Evolutionary conservation across 2,113 vertebrate genomes (phyloP), one percentile per base, ranked within the genome.

Genomic region (Gadus chalcogrammus): DNA sequence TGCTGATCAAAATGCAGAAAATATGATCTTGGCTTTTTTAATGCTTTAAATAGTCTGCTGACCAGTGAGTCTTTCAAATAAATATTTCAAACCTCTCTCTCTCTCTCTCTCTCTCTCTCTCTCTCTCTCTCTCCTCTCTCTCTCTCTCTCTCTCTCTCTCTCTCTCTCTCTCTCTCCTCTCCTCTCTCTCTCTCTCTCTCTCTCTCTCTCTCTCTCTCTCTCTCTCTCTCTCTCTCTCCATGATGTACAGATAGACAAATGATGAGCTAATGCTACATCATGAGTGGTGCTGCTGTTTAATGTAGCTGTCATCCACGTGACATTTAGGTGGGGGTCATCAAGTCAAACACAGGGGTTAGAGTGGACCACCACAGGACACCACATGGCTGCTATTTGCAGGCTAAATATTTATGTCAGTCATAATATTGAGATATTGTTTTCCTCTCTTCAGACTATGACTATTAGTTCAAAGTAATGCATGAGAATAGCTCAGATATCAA

Each of bases 231-330:
- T 63, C 20, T 27, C 61, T 17, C 18, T 64, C 71, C 62, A 20
- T 20, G 20, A 20, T 20, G 20, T 20, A 20, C 20, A 61, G 69
- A 74, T 60, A 61, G 20, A 20, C 20, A n/a, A 35, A 72, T 55
- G 20, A 69, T 81, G 84, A 85, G 77, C 75, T 84, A 73, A 68
- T 66, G 59, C 53, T 48, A 68, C 72, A 81, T 75, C 28, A 75
- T 81, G 84, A 68, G 72, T 75, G 74, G 82, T 69, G 73, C 76
- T 81, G 81, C 78, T 78, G 81, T 66, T 67, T 65, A 75, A 80
- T 31, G 65, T 84, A 69, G 80, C 80, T 82, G 77, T 82, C 79
- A 80, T 85, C 74, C 66, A 12, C 52, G 67, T 16, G 31, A 42
- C 52, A n/a, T 59, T 63, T 65, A 22, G 20, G 64, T 60, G 11